A percentile compares a stretch with the other conserved stretches of the same genome.
These are phyloP conservation scores for Hydractinia echinata DNA, from an alignment of 30 jellyfish, hydroid and myxozoan genomes.

Conservation along the genomic window DNA sequence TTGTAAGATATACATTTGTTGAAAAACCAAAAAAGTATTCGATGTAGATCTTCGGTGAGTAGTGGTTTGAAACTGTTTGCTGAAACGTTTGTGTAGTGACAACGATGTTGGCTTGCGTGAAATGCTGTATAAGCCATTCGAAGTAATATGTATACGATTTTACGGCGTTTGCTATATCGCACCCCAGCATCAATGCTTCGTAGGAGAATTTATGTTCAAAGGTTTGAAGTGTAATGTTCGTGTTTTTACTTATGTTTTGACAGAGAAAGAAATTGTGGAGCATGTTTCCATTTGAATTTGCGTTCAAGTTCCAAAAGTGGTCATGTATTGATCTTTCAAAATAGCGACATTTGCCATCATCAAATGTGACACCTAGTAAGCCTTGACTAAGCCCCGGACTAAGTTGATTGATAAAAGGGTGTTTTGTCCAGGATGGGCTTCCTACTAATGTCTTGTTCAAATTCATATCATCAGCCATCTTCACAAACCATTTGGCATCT, in stretches of 20 bases:
- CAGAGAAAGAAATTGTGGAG: not conserved
- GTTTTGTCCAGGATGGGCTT: constrained; percentile 17
- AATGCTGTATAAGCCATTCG: too few species aligned
- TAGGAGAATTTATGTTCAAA: not conserved
- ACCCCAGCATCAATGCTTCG: not conserved
- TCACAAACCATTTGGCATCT: not conserved
- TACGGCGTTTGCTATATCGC: not conserved
- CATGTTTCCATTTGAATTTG: not conserved
- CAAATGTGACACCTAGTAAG: not conserved
- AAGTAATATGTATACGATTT: not conserved
- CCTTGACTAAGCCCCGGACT: not conserved
- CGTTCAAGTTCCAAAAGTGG: constrained; percentile 1
- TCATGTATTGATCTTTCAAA: not conserved
- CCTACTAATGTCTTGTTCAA: not conserved
- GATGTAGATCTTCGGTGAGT: too few species aligned
- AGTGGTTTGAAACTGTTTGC: too few species aligned
- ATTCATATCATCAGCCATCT: not conserved
- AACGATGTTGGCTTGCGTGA: too few species aligned
- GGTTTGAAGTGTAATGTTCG: not conserved
- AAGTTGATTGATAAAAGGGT: not conserved
- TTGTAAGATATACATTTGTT: too few species aligned
- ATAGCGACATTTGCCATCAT: not conserved
- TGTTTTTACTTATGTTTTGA: not conserved
- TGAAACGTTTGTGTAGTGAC: too few species aligned
- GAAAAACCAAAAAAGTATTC: too few species aligned